phyloP scores from a whole-genome alignment of 2,113 vertebrate genomes.

The Capreolus pygargus region DNA sequence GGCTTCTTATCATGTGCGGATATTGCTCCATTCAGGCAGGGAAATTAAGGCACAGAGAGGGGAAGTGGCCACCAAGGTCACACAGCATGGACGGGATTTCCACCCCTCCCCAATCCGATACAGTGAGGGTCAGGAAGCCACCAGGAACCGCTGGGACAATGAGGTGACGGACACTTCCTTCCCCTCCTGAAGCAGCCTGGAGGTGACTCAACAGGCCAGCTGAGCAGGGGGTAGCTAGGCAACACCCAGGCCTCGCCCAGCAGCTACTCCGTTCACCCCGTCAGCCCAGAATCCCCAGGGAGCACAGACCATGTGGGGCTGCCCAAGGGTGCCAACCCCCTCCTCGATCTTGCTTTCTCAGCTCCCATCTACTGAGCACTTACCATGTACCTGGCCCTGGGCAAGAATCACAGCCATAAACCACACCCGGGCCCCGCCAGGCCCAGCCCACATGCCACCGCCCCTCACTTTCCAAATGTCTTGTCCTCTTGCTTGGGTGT shows the following conservation, averaged over 20 bases:
- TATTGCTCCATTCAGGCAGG: neutral
- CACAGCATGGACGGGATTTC: neutral
- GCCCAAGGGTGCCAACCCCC: neutral
- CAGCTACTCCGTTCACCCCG: fast-evolving
- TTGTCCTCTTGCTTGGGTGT: neutral
- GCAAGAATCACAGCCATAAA: neutral
- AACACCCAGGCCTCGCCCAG: neutral
- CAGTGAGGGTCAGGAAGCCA: conserved; percentile 31
- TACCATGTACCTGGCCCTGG: neutral
- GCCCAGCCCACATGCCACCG: neutral
- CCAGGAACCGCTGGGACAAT: neutral
- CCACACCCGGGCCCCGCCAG: neutral
- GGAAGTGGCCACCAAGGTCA: neutral
- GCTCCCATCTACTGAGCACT: neutral
- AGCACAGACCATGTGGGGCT: fast-evolving
- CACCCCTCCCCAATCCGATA: neutral
- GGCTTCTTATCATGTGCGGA: neutral
- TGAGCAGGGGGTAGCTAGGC: neutral
- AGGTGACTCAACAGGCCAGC: neutral
- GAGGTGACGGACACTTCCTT: neutral
- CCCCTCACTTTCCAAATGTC: neutral
- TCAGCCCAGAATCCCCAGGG: neutral
- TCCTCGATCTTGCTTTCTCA: neutral
- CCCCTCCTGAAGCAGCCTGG: neutral
- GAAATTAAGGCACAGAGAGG: neutral